Conservation (phyloP, 2,888 invertebrate species). For the Trimorus sp. region DNA sequence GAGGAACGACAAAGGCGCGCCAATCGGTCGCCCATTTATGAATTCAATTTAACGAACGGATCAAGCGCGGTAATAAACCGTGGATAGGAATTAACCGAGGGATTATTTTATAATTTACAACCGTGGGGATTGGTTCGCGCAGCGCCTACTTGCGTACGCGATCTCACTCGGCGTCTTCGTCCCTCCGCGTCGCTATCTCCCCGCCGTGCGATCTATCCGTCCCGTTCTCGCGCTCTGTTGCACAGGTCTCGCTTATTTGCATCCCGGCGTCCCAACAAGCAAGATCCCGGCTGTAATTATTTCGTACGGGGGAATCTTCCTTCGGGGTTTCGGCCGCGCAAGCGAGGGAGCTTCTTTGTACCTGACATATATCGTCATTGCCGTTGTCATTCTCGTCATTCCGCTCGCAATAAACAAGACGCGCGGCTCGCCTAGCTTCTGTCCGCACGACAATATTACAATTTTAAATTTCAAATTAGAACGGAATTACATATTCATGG, state of each 20-base stretch:
- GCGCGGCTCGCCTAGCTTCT: constrained; percentile 21
- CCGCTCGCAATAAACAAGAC: constrained; percentile 58
- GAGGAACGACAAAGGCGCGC: no score
- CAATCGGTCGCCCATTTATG: constrained; percentile 71
- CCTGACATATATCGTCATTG: constrained; percentile 59
- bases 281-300: constrained; percentile 73
- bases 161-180: constrained; percentile 41
- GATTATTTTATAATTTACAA: constrained; percentile 79
- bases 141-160: constrained; percentile 60
- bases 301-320: constrained; percentile 71
- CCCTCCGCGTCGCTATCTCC: no score
- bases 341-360: constrained; percentile 65
- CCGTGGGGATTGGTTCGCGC: constrained; percentile 71
- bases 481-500: constrained; percentile 57
- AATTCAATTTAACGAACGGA: constrained; percentile 76
- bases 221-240: constrained; percentile 23
- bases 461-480: constrained; percentile 61
- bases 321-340: constrained; percentile 59
- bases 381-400: constrained; percentile 63
- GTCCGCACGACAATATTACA: constrained; percentile 50
- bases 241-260: constrained; percentile 74
- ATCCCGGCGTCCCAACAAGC: constrained; percentile 70
- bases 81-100: constrained; percentile 77
- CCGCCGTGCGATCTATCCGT: constrained; percentile 14
- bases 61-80: constrained; percentile 75